Base-by-base conservation (phyloP, 2,888 invertebrate genomes). In the Hirudinaria manillensis region DNA sequence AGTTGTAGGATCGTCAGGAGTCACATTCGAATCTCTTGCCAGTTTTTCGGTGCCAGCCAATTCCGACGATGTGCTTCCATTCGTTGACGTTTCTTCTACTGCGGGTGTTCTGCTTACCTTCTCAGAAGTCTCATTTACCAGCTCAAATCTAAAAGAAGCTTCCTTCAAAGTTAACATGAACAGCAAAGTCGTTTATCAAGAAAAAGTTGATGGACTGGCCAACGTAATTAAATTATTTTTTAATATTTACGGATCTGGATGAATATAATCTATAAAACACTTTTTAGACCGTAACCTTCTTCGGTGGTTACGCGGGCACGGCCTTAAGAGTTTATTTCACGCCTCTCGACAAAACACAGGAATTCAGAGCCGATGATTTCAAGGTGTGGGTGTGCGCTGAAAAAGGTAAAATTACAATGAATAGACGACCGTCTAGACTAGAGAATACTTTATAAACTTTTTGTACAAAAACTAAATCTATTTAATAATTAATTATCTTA, bases 371-470 rank as follows among this genome's bases (percentile, higher is more conserved):
- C 7, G 29, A 24, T 10, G 61, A 61, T 19, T 10, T 61, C 61
- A 61, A 29, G n/a, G 61, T 61, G 13, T 61, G 61, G 61, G 29
- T 29, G n/a, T 61, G 61, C 29, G 61, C 61, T 10, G 61, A 61
- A 61, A 61, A 61, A 61, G 61, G 61, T 61, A 61, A 29, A 61
- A 27, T 61, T 16, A 45, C 13, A 45, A 16, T 45, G 13, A 16
- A 10, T 45, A 45, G 16, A 45, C 16, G 3, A n/a, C n/a, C n/a
- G n/a, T n/a, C n/a, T n/a, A n/a, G n/a, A n/a, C n/a, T n/a, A n/a
- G n/a, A n/a, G n/a, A n/a, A n/a, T 10, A 45, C 10, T 45, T 45
- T 45, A 16, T 6, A 45, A 45, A 45, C 45, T 16, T 1, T 10
- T 45, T 45, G 10, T 16, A 45, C 45, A 45, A 45, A n/a, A n/a